Base-by-base conservation (phyloP, 2,888 invertebrate species). In the Crossocerus cetratus region DNA sequence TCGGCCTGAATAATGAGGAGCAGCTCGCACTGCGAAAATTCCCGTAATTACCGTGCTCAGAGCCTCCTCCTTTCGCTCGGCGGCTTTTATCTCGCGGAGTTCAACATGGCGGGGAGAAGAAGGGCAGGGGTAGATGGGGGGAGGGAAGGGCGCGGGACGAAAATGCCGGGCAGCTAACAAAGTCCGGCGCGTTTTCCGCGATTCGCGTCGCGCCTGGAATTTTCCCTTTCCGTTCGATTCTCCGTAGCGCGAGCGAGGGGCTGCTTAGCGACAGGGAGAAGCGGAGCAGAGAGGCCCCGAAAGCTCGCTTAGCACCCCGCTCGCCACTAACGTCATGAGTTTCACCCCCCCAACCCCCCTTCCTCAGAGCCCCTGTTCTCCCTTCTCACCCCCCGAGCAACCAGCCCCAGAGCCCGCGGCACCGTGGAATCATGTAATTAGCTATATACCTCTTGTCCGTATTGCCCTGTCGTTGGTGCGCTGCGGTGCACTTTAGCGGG, bases 361-460 rank as follows among this genome's bases (percentile, higher is more conserved):
- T n/a, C n/a, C n/a, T n/a, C n/a, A n/a, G n/a, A n/a, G n/a, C n/a
- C n/a, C n/a, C n/a, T n/a, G n/a, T n/a, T n/a, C n/a, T n/a, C n/a
- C n/a, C n/a, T n/a, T n/a, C n/a, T n/a, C n/a, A n/a, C n/a, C 68
- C 68, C 57, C 78, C 44, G 64, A 49, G 62, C 60, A 58, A 45
- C 20, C 16, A 69, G 42, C 68, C 69, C 20, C 71, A 65, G 56
- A 61, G 80, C 67, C 70, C 74, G 83, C 77, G 49, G 16, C 83
- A 83, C 86, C 84, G 86, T 87, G 88, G 89, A 89, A 89, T 86
- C 88, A 81, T 88, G 88, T 87, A 89, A 89, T 89, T 89, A 89
- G 89, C 89, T 85, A 85, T 87, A 87, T 85, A 85, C 82, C 86
- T 86, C 86, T 89, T 86, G 87, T 85, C 84, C 84, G 85, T 86